Base-by-base conservation (phyloP, 2,888 invertebrate genomes). In the Mythimna impura region DNA sequence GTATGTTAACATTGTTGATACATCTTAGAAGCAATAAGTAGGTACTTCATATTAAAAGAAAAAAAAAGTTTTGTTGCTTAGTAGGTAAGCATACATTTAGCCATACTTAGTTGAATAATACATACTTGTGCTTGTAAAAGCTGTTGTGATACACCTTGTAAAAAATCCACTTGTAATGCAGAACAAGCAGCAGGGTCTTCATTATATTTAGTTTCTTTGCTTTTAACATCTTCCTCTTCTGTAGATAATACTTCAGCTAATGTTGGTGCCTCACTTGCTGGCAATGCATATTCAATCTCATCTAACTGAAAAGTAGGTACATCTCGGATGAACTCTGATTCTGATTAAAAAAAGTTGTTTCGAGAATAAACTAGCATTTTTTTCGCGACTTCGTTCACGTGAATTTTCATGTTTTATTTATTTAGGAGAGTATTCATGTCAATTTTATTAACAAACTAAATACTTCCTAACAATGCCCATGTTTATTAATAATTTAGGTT, bases 131-230 rank as follows among this genome's bases (percentile, higher is more conserved):
- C 99, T 74, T 99, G 98, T 79, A 97, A 95, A 34, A 99, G 96
- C 94, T 99, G 99, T 36, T 99, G 97, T 6, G 99, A 98, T 66
- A 99, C 97, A 79, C 98, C 99, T 92, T 99, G 98, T 75, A 99
- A 95, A 77, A 99, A 95, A 61, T 96, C 96, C 52, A 94, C 93
- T 90, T 96, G 96, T 14, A 96, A 89, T 30, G 94, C 94, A 58
- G 95, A 95, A 83, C 95, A 95, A 65, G 91, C 89, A n/a, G 88
- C 78, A 12, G 94, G 91, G 68, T 95, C 94, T 69, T 93, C 91
- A 65, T 80, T 67, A 61, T 83, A 76, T 81, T 91, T 91, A 8
- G 80, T 76, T 63, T 88, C 85, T 78, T 85, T 88, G 57, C 85
- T 87, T 73, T 86, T 85, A 68, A 85, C 79, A 65, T 91, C 90